Evolutionary conservation across 2,113 vertebrate genomes (phyloP).

Genomic region (Trichechus manatus): DNA sequence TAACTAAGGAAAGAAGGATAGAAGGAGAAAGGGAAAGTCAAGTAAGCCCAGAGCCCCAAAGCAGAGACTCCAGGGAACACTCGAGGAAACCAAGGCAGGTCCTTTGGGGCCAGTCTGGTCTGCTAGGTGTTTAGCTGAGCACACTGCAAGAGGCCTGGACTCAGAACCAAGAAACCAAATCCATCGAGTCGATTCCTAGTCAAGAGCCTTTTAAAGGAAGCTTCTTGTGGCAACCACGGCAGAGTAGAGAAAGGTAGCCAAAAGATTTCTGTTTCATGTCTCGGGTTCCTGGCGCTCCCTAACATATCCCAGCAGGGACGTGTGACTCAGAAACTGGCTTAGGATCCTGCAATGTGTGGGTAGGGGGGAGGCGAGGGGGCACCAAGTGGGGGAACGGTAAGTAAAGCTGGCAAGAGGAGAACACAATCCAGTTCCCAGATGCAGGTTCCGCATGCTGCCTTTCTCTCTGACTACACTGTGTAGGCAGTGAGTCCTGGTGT

Average conservation of each 20-base stretch:
- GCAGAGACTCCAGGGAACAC: background rate
- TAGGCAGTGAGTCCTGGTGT: background rate
- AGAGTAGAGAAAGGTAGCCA: background rate
- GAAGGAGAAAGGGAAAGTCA: background rate
- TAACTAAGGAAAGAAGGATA: background rate
- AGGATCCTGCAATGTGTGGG: background rate
- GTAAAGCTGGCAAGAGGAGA: background rate
- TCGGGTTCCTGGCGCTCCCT: constrained; percentile 40
- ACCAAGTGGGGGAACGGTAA: background rate
- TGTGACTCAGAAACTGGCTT: constrained; percentile 39
- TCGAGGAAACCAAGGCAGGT: background rate
- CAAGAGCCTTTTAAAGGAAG: background rate
- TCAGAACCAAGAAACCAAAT: background rate
- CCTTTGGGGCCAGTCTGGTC: background rate
- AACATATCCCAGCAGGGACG: background rate
- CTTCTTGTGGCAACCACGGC: background rate
- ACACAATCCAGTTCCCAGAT: background rate
- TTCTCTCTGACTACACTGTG: background rate
- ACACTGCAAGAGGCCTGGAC: background rate
- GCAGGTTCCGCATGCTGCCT: background rate
- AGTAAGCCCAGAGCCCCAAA: background rate
- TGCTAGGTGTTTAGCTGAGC: background rate
- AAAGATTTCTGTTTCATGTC: background rate
- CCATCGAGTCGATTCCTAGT: too few species aligned
- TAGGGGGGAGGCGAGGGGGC: background rate